These are phyloP conservation scores for Mastomys coucha DNA, from an alignment of 2,113 vertebrate genomes.

Conservation along the genomic window DNA sequence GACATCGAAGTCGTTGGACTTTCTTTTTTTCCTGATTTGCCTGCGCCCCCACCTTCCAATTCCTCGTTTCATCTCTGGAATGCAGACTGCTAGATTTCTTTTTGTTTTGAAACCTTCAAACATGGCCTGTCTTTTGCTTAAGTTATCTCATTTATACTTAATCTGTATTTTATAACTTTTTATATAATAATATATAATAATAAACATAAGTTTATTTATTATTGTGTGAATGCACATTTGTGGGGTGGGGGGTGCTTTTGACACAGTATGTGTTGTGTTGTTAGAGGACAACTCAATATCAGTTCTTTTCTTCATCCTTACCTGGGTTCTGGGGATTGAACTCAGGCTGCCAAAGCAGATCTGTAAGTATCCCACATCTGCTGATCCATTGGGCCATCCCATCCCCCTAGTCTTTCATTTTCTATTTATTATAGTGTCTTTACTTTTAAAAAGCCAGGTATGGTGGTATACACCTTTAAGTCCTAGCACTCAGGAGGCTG, in stretches of 20 bases:
- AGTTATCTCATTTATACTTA: not conserved
- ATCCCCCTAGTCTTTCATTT: not conserved
- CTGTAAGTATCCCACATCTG: not conserved
- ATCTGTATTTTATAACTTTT: not conserved
- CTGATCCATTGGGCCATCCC: not conserved
- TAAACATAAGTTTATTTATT: not conserved
- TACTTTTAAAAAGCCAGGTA: not conserved
- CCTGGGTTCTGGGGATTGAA: not conserved
- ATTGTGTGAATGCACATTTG: not conserved
- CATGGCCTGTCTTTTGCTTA: not conserved
- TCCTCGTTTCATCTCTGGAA: constrained; percentile 4
- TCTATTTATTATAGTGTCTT: not conserved
- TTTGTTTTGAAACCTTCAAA: not conserved
- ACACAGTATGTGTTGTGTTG: not conserved
- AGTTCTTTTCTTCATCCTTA: not conserved
- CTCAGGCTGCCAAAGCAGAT: not conserved
- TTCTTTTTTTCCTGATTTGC: constrained; percentile 25
- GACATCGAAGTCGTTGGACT: not conserved
- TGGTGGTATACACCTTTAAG: not conserved
- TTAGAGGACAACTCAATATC: not conserved
- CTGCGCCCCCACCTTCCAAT: not conserved
- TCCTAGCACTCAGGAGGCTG: not conserved
- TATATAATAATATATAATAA: no score
- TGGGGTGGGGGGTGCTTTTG: not conserved
- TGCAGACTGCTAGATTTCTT: not conserved